Conservation (phyloP, 1,140 invertebrate species). For the Nomia melanderi region DNA sequence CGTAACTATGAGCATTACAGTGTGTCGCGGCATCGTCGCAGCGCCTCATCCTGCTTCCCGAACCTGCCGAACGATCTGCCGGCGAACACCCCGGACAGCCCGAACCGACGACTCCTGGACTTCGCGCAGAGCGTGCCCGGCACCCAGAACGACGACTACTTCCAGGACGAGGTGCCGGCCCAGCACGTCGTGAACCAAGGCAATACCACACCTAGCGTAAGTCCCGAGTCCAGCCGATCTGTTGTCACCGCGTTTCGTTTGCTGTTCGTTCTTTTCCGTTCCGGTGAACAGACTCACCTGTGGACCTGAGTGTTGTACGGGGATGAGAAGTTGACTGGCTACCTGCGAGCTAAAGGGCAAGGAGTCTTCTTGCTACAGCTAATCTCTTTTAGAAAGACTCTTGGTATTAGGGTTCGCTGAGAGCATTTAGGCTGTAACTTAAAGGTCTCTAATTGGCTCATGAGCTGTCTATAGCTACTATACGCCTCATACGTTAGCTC, state of each 20-base stretch:
- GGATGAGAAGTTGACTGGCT: no score
- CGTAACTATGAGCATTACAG: conserved; percentile 90
- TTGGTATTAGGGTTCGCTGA: no score
- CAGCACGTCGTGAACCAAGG: conserved; percentile 75
- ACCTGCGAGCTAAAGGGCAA: no score
- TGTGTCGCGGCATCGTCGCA: conserved; percentile 83
- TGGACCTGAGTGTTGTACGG: no score
- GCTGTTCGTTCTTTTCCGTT: neutral
- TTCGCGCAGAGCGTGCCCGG: conserved; percentile 78
- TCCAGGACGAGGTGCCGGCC: conserved; percentile 74
- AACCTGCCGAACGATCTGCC: conserved; percentile 82
- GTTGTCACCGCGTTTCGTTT: neutral
- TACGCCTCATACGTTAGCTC: no score
- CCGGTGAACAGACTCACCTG: no score
- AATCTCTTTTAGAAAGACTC: no score
- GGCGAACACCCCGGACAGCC: conserved; percentile 77
- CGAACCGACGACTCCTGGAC: conserved; percentile 80
- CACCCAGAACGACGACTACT: conserved; percentile 76
- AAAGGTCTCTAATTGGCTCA: no score
- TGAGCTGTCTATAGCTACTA: no score
- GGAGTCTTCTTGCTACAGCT: no score
- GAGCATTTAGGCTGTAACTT: no score
- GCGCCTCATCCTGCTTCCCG: conserved; percentile 83
- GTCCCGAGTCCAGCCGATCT: conserved; percentile 47
- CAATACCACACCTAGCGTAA: conserved; percentile 78